These are phyloP conservation scores for Mythimna ferrago DNA, from an alignment of 2,888 invertebrate species.

Conservation along the genomic window DNA sequence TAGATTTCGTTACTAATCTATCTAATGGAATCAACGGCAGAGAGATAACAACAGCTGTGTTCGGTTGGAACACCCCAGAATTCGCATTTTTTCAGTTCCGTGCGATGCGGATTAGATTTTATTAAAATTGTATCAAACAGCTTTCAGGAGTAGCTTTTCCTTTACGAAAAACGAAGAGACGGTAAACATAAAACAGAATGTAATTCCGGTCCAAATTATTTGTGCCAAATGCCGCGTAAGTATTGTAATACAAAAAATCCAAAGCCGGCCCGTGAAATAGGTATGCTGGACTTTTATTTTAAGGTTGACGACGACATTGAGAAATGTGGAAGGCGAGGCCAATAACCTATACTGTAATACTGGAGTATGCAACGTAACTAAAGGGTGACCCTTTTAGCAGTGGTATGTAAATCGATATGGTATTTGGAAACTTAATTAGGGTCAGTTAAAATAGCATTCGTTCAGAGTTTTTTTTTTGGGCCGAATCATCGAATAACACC, in stretches of 20 bases:
- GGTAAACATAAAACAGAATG: slow-evolving; percentile 19
- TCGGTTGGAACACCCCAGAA: not conserved
- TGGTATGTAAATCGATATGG: slow-evolving; percentile 6
- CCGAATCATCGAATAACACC: too few species aligned
- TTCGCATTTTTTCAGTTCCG: not conserved
- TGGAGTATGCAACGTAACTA: slow-evolving; percentile 20
- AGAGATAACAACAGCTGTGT: not conserved
- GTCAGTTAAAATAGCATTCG: not conserved
- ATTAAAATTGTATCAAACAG: slow-evolving; percentile 14
- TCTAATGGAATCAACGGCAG: slow-evolving; percentile 13
- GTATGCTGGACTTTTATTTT: slow-evolving; percentile 54
- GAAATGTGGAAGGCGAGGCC: slow-evolving; percentile 31
- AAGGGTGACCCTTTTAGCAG: slow-evolving; percentile 14
- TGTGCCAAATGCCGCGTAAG: slow-evolving; percentile 52
- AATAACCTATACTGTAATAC: slow-evolving; percentile 40
- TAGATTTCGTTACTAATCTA: slow-evolving; percentile 29
- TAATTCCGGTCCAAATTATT: slow-evolving; percentile 30
- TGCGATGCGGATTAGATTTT: not conserved
- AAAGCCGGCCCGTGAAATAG: slow-evolving; percentile 36
- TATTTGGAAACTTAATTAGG: slow-evolving; percentile 1
- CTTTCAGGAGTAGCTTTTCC: slow-evolving; percentile 7
- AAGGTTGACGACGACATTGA: slow-evolving; percentile 44
- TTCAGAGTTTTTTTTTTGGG: not conserved
- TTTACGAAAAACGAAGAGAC: slow-evolving; percentile 9
- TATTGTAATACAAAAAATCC: slow-evolving; percentile 33